A percentile compares a stretch with the other conserved stretches of the same genome.
phyloP scores from a whole-genome alignment of 2,797 vertebrate species.

The Microctenopoma stevenorrisi region DNA sequence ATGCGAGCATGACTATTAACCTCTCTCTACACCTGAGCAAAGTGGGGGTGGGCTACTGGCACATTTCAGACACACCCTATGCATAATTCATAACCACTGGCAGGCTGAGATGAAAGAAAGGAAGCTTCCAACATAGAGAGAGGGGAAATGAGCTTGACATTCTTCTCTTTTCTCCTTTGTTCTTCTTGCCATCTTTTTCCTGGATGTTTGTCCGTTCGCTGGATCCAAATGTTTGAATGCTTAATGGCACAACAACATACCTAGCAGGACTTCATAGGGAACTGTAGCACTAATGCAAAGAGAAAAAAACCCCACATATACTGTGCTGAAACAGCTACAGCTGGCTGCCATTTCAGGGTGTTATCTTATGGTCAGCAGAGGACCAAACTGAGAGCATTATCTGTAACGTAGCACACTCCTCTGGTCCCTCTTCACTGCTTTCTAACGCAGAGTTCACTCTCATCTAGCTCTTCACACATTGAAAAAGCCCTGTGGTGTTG shows the following conservation, averaged over 20 bases:
- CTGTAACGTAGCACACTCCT: slow-evolving; percentile 25
- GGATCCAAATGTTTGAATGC: slow-evolving; percentile 52
- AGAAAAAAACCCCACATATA: neutral
- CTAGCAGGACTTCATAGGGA: slow-evolving; percentile 29
- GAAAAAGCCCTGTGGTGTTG: slow-evolving; percentile 20
- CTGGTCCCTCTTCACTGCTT: slow-evolving; percentile 25
- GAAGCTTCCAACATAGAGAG: slow-evolving; percentile 50
- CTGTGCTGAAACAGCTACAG: slow-evolving; percentile 4
- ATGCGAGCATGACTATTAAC: slow-evolving; percentile 74
- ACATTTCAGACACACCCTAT: slow-evolving; percentile 60
- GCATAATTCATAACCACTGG: slow-evolving; percentile 76
- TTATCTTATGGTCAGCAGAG: slow-evolving; percentile 34
- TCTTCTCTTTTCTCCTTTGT: neutral
- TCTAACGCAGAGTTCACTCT: slow-evolving; percentile 56
- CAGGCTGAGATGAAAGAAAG: slow-evolving; percentile 71
- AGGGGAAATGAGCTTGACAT: slow-evolving; percentile 60
- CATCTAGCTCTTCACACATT: slow-evolving; percentile 58
- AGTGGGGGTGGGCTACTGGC: slow-evolving; percentile 71
- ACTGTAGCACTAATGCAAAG: neutral
- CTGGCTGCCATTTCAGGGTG: slow-evolving; percentile 19
- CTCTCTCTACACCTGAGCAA: slow-evolving; percentile 68
- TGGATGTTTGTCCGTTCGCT: slow-evolving; percentile 60
- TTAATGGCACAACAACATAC: slow-evolving; percentile 20
- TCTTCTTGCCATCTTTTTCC: slow-evolving; percentile 37
- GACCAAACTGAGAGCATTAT: slow-evolving; percentile 28